phyloP scores from a whole-genome alignment of 2,888 invertebrate species.

The Trimorus sp. region DNA sequence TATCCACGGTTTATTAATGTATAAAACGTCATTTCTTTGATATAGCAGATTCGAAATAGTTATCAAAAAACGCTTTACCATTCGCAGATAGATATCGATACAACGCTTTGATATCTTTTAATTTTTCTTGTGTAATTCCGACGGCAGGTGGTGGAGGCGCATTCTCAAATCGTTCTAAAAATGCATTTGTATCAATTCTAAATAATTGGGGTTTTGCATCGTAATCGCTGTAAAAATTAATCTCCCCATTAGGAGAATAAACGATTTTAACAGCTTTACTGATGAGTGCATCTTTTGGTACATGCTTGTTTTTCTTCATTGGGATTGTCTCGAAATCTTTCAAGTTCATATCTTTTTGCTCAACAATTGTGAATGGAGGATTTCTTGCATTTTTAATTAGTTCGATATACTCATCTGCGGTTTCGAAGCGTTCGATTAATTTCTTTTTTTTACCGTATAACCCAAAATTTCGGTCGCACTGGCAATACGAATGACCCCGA shows the following conservation, averaged over 20 bases:
- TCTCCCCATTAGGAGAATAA: slow-evolving; percentile 33
- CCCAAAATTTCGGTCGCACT: slow-evolving; percentile 26
- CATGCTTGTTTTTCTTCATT: background rate
- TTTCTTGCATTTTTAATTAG: slow-evolving; percentile 23
- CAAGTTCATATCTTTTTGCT: background rate
- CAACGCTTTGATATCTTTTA: slow-evolving; percentile 36
- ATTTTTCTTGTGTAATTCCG: slow-evolving; percentile 39
- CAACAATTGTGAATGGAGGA: slow-evolving; percentile 28
- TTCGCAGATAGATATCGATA: slow-evolving; percentile 35
- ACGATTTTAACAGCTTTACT: slow-evolving; percentile 33
- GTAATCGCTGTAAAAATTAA: slow-evolving; percentile 29
- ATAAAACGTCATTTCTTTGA: background rate
- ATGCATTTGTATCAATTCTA: slow-evolving; percentile 4
- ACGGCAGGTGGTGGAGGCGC: slow-evolving; percentile 12
- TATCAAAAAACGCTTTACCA: slow-evolving; percentile 25
- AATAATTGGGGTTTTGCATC: slow-evolving; percentile 24
- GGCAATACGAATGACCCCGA: slow-evolving; percentile 32
- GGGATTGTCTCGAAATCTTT: slow-evolving; percentile 23
- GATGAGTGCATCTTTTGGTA: slow-evolving; percentile 29
- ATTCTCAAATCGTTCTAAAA: slow-evolving; percentile 20
- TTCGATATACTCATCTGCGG: slow-evolving; percentile 19
- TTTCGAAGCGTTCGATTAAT: slow-evolving; percentile 17
- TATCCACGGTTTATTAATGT: too few species aligned
- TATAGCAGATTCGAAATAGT: slow-evolving; percentile 11
- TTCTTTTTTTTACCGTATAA: slow-evolving; percentile 22